Evolutionary conservation across 2,888 invertebrate genomes (phyloP), one percentile per base, ranked within the genome.

Genomic region (Tetheella fluctuosa): DNA sequence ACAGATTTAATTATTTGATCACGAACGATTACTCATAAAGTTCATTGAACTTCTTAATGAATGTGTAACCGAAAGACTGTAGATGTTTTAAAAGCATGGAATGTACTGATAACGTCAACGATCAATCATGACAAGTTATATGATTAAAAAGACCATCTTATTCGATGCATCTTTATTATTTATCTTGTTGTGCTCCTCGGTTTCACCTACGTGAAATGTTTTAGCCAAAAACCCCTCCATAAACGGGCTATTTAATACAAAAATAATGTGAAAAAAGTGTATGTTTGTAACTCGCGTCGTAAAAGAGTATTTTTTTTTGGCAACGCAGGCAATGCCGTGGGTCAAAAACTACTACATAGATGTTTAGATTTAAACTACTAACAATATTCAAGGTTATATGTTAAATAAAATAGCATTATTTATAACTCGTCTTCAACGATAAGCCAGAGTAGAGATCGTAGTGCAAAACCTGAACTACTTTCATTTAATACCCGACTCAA

Each of bases 401-500:
- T 6, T n/a, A 39, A n/a, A 39, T 39, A 39, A 39, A n/a, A 39
- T 39, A n/a, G 39, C n/a, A n/a, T 7, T n/a, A 39, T 39, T 39
- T 39, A 39, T 39, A 39, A 39, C 39, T n/a, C 2, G 39, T 39
- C 39, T 39, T 39, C 0, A 48, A 10, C 48, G 48, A 48, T 48
- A 48, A 48, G 48, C 17, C 34, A 34, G 30, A 30, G 48, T 20
- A 48, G 48, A 48, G 17, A 48, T 48, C 48, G 20, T 48, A 48
- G 48, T 10, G 48, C 10, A 48, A 42, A 48, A 48, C 48, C 48
- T 48, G 48, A 7, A 48, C 48, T 7, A 48, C 48, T 48, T 48
- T 48, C 48, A 48, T 48, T 48, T 48, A 48, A 48, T 48, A 48
- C 48, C 48, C 48, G 48, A 20, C 48, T 20, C 20, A 48, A 48